Conservation (phyloP, 2,888 invertebrate species). For the Morpho helenor region DNA sequence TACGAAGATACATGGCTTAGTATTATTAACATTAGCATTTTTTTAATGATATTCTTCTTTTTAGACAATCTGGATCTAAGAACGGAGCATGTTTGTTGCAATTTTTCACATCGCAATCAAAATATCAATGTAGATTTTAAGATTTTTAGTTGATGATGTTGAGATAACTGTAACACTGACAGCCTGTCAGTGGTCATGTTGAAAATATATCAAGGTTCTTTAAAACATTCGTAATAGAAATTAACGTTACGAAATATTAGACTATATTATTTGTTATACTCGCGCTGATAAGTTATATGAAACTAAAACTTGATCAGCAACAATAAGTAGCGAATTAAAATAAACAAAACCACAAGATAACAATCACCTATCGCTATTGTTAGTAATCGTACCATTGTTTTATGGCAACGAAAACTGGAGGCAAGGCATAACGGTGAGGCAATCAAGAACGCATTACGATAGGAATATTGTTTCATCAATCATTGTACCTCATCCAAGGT, state of each 20-base stretch:
- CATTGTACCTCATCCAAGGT: slow-evolving; percentile 25
- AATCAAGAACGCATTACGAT: slow-evolving; percentile 28
- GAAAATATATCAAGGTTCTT: not conserved
- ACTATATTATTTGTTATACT: no score
- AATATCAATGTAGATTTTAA: not conserved
- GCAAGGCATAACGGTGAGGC: slow-evolving; percentile 25
- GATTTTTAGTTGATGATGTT: not conserved
- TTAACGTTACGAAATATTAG: not conserved
- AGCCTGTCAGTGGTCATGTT: slow-evolving; percentile 1
- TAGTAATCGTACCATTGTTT: slow-evolving; percentile 22
- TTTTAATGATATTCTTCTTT: no score
- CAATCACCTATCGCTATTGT: slow-evolving; percentile 16
- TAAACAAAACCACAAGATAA: slow-evolving; percentile 23
- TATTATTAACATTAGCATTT: no score
- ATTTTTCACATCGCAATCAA: not conserved
- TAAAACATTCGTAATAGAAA: not conserved
- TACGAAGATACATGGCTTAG: no score
- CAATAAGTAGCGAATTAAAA: slow-evolving; percentile 20
- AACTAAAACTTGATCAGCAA: slow-evolving; percentile 13
- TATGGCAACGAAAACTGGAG: slow-evolving; percentile 22
- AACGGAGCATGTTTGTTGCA: no score
- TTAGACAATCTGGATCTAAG: no score
- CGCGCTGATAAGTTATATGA: not conserved
- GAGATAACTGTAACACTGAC: not conserved
- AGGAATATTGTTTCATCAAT: slow-evolving; percentile 30